Evolutionary conservation across 2,888 invertebrate genomes (phyloP), one percentile per base, ranked within the genome.

Genomic region (Daptonema setosum): DNA sequence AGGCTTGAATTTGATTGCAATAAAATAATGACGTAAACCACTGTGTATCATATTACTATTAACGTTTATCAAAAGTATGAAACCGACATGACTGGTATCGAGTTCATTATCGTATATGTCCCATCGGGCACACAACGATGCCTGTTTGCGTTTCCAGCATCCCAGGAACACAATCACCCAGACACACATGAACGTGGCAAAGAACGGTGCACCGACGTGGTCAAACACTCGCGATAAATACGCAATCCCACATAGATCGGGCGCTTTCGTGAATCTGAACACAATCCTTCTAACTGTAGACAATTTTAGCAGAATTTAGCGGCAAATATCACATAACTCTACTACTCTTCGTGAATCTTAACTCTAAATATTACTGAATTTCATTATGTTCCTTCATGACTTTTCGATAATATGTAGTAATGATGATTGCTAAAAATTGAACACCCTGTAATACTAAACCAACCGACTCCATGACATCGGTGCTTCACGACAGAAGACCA

Each of bases 161-260:
- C 91, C 91, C 66, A 90, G 75, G 72, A 90, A 87, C 60, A 83
- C 80, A 1, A 85, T 85, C 0, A 86, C 86, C 90, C 90, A 91
- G 71, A 90, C 81, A 41, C 87, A 85, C 87, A 90, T 90, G 68
- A 90, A 87, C 61, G 85, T 83, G 1, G 90, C 85, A 70, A 90
- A 50, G 11, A 53, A 2, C 1, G 53, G 8, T n/a, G 53, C 28
- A n/a, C 47, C 53, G 11, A 2, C 28, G 29, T 53, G 41, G 53
- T 56, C 56, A 35, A 56, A 56, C 2, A 56, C 24, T 20, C 53
- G 52, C 20, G 28, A 24, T 11, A 56, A 1, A 2, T 17, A 2
- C 30, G 53, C 53, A 2, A 22, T 8, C 35, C 14, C 24, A 28
- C 53, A 53, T 24, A 35, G 14, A 24, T 50, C 3, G 25, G 17